These are phyloP conservation scores for Heterodera schachtii DNA, from an alignment of 1,140 invertebrate genomes.

Conservation along the genomic window DNA sequence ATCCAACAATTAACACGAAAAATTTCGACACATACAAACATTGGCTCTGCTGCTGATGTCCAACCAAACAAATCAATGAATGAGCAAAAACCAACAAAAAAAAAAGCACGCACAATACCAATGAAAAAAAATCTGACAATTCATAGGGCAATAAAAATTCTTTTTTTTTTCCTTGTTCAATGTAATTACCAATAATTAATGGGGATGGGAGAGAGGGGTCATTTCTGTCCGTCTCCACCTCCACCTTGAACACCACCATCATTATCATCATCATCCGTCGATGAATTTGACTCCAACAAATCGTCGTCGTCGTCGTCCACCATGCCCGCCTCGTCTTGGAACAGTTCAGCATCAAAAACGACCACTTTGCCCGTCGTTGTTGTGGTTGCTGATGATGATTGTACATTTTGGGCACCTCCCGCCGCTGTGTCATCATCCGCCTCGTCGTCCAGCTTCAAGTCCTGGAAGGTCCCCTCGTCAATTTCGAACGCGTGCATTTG, in stretches of 20 bases:
- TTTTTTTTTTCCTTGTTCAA: too few relatives aligned
- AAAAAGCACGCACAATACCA: too few relatives aligned
- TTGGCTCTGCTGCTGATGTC: too few relatives aligned
- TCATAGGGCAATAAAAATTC: too few relatives aligned
- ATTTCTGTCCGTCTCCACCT: too few relatives aligned
- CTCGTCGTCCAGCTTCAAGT: conserved; percentile 30
- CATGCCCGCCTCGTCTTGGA: conserved; percentile 42
- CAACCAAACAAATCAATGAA: too few relatives aligned
- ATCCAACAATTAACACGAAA: too few relatives aligned
- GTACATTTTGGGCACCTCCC: not conserved
- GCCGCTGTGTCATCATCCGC: conserved; percentile 44
- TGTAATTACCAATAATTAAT: too few relatives aligned
- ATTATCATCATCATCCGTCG: conserved; percentile 47
- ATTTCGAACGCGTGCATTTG: conserved; percentile 62
- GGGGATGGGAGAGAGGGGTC: too few relatives aligned
- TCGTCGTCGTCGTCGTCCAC: conserved; percentile 44
- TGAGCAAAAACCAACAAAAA: too few relatives aligned
- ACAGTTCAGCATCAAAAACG: conserved; percentile 52
- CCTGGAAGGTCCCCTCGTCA: conserved; percentile 60
- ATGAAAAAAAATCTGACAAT: too few relatives aligned
- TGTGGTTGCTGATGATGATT: not conserved
- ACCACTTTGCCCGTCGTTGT: conserved; percentile 2
- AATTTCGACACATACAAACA: too few relatives aligned
- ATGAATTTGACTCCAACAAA: conserved; percentile 30
- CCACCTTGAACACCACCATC: conserved; percentile 12